Percentiles rank a stretch among this genome's conserved stretches.
phyloP scores from a whole-genome alignment of 1,140 invertebrate genomes.

The Laodelphax striatellus region DNA sequence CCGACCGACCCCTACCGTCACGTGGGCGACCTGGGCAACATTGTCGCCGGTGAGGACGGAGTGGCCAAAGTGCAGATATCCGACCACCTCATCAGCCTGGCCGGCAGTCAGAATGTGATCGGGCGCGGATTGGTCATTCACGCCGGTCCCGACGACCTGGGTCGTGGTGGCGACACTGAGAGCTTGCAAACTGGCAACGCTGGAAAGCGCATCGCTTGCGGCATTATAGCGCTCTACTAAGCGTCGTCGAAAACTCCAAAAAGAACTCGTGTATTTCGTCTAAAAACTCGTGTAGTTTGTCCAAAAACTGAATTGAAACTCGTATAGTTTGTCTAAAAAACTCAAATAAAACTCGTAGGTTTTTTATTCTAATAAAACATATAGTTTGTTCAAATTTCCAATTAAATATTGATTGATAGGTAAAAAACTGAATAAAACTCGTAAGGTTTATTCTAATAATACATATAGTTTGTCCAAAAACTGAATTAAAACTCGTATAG shows the following conservation, averaged over 20 bases:
- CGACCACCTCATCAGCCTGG: constrained; percentile 34
- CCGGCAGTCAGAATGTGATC: constrained; percentile 34
- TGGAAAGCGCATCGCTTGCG: constrained; percentile 52
- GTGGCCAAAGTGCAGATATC: constrained; percentile 27
- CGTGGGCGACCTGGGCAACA: constrained; percentile 44
- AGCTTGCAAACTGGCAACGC: constrained; percentile 41
- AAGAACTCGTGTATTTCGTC: no score
- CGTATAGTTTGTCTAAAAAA: no score
- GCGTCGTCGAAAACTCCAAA: no score
- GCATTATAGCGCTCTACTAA: constrained; percentile 63
- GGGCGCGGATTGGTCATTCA: constrained; percentile 41
- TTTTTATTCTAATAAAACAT: no score
- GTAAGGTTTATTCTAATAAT: no score
- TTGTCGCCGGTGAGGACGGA: constrained; percentile 32
- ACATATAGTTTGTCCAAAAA: no score
- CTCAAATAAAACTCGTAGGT: no score
- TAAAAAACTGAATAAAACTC: no score
- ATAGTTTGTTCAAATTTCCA: neutral
- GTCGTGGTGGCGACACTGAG: constrained; percentile 33
- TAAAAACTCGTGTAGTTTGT: no score
- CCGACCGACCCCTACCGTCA: constrained; percentile 37
- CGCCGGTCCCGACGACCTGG: constrained; percentile 38
- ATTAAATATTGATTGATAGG: no score
- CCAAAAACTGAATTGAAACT: no score
- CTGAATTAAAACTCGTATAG: no score